phyloP scores from a whole-genome alignment of 2,797 vertebrate species.

The Girardinus metallicus region DNA sequence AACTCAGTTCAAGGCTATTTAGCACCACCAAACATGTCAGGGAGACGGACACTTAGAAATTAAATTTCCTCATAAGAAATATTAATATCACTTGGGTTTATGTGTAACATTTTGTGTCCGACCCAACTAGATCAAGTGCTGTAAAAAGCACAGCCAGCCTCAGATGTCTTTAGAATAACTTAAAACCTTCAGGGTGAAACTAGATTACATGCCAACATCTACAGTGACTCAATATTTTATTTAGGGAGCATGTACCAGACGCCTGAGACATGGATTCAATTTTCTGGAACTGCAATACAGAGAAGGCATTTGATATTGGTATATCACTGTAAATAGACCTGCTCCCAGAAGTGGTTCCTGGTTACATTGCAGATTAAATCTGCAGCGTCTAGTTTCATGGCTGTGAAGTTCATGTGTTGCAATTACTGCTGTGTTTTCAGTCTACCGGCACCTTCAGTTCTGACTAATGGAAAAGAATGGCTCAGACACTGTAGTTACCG shows the following conservation, averaged over 20 bases:
- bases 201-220: slow-evolving; percentile 33
- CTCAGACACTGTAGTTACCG: neutral
- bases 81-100: slow-evolving; percentile 6
- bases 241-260: slow-evolving; percentile 29
- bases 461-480: neutral
- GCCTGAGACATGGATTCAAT: slow-evolving; percentile 40
- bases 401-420: slow-evolving; percentile 4
- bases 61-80: slow-evolving; percentile 11
- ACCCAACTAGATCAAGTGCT: slow-evolving; percentile 8
- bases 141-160: slow-evolving; percentile 19
- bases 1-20: slow-evolving; percentile 40
- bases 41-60: slow-evolving; percentile 14
- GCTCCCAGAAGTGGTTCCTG: slow-evolving; percentile 20
- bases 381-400: slow-evolving; percentile 28
- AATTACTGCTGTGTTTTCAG: slow-evolving; percentile 9
- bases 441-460: slow-evolving; percentile 10
- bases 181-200: slow-evolving; percentile 21
- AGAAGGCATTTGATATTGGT: slow-evolving; percentile 36
- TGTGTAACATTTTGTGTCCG: slow-evolving; percentile 4
- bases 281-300: slow-evolving; percentile 35
- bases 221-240: slow-evolving; percentile 45
- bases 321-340: slow-evolving; percentile 39
- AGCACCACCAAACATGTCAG: slow-evolving; percentile 11
- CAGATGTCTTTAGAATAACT: slow-evolving; percentile 16
- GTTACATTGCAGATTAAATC: slow-evolving; percentile 42